Conservation (phyloP, 2,888 invertebrate genomes). For the Lasius platythorax region DNA sequence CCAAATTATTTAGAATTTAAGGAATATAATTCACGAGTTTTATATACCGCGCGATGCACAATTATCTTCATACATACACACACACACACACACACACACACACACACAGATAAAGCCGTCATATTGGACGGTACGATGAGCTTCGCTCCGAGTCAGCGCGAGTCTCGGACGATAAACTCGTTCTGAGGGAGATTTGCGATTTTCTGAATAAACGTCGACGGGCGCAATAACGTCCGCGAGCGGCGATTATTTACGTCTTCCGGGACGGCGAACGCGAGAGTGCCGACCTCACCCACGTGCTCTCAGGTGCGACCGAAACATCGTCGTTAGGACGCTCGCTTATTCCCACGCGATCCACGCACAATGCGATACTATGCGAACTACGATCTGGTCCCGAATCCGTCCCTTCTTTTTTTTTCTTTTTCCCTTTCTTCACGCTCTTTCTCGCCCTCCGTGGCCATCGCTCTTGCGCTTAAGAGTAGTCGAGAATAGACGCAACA, state of each 20-base stretch:
- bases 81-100: too few species aligned
- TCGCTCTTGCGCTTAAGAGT: slow-evolving; percentile 33
- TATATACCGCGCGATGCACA: not conserved
- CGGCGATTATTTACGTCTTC: slow-evolving; percentile 47
- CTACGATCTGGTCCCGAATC: slow-evolving; percentile 34
- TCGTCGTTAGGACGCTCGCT: slow-evolving; percentile 16
- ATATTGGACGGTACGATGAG: not conserved
- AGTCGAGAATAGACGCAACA: slow-evolving; percentile 67
- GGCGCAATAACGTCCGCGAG: slow-evolving; percentile 33
- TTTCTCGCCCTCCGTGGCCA: not conserved
- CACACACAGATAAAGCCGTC: not conserved
- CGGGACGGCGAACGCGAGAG: slow-evolving; percentile 28
- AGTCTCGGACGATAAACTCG: slow-evolving; percentile 23
- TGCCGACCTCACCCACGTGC: slow-evolving; percentile 50
- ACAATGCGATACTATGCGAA: slow-evolving; percentile 2
- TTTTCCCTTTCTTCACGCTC: not conserved
- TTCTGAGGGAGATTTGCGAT: slow-evolving; percentile 24
- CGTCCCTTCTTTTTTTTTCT: not conserved
- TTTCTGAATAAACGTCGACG: slow-evolving; percentile 42
- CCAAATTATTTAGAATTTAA: not conserved
- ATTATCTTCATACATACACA: not conserved
- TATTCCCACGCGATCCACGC: slow-evolving; percentile 59
- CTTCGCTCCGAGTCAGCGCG: not conserved
- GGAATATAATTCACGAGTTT: not conserved
- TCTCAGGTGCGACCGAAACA: slow-evolving; percentile 55